Evolutionary conservation across 2,113 vertebrate species (phyloP).

Genomic region (Chroicocephalus ridibundus): DNA sequence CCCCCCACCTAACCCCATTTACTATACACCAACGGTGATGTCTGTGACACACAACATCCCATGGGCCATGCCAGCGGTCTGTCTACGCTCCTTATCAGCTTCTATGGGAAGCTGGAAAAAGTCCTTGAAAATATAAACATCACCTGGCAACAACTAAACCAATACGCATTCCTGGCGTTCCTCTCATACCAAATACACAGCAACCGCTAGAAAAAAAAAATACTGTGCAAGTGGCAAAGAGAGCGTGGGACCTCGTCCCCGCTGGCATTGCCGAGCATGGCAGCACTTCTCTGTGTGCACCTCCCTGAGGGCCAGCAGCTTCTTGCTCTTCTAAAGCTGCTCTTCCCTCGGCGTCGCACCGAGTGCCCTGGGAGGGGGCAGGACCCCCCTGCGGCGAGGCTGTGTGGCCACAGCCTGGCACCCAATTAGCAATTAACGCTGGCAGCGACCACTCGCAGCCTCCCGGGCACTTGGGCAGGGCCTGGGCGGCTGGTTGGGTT

Average conservation of each 20-base stretch:
- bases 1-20: neutral
- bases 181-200: neutral
- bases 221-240: neutral
- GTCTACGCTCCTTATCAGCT: neutral
- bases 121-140: neutral
- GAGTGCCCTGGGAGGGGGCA: neutral
- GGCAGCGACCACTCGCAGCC: accelerated
- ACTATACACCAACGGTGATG: neutral
- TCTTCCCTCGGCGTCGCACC: accelerated
- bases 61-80: neutral
- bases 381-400: neutral
- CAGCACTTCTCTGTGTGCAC: neutral
- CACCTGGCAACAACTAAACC: neutral
- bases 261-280: accelerated
- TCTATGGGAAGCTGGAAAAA: neutral
- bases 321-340: neutral
- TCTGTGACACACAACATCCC: neutral
- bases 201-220: neutral
- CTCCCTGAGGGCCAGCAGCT: neutral
- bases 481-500: accelerated
- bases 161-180: neutral
- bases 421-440: neutral
- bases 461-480: neutral
- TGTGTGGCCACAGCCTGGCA: neutral
- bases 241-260: accelerated